Evolutionary conservation across 2,888 invertebrate species (phyloP), one percentile per base, ranked within the genome.

Genomic region (Allophyes oxyacanthae): DNA sequence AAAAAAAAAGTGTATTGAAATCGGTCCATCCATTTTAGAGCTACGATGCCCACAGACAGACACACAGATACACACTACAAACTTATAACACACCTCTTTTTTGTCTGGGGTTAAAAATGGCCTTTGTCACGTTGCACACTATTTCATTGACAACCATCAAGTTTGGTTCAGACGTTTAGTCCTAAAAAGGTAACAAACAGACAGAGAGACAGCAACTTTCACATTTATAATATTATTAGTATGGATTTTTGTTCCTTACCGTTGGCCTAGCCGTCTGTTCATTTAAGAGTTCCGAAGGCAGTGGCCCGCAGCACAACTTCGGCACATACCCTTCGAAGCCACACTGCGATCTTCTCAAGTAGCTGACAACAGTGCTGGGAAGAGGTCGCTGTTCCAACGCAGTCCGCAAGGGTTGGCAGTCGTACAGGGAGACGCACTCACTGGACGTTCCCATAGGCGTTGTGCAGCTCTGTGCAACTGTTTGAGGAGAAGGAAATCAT

Each of bases 281-380:
- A 2, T 72, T 59, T 7, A 71, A 11, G 13, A 38, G 32, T 1
- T 0, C 8, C 2, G 15, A 20, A 1, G 90, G 87, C 15, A 92
- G 34, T 0, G 90, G 88, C 0, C 93, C 93, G 59, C 95, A 95
- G 79, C 95, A 95, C 0, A 95, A 95, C 15, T 79, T 86, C 0
- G 95, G 95, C 0, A 78, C 75, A 14, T 85, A 84, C 0, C 90
- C 94, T 0, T 88, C 84, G 67, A 94, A 95, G 0, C 95, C 95
- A 65, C 95, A 95, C 58, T 95, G 94, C 0, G 95, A 95, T 57
- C 86, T 80, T 41, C 90, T 87, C 20, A 95, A 79, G 69, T 92
- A 95, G 10, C 75, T 86, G 2, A 88, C 78, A 0, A 92, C 76
- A 0, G 79, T 67, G 6, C 72, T 79, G 0, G 87, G 82, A 0